Evolutionary conservation across 2,797 vertebrate genomes (phyloP), one percentile per base, ranked within the genome.

Genomic region (Myiotriccus ornatus): DNA sequence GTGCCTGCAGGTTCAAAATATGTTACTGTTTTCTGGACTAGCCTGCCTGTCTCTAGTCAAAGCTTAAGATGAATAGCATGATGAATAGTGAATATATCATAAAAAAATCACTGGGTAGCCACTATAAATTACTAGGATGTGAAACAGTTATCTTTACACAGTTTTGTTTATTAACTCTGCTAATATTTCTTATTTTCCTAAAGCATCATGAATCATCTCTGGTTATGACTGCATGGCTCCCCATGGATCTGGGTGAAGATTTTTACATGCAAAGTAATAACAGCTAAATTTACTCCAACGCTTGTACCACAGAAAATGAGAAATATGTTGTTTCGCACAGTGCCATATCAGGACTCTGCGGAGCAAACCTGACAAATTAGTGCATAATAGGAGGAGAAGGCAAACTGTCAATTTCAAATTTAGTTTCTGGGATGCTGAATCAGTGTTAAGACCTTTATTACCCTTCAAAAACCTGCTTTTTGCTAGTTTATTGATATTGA

Each of bases 161-260:
- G 7, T 75, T 82, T 85, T 20, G 1, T 92, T 93, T 85, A 71
- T 71, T 90, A 93, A 69, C 34, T 81, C 34, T 87, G 20, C 50
- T 94, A 60, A 35, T 90, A 87, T 79, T 65, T 52, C n/a, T 92
- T 93, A 37, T 78, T 95, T 85, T 82, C 67, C 16, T 80, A 50
- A 14, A 93, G 16, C 13, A 53, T 70, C 57, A 63, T 80, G 49
- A 69, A 76, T 90, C 47, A 73, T 79, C 17, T 86, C 24, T 71
- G 34, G 14, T 90, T 91, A 53, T 77, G 79, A 71, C 69, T 93
- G 39, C 39, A 69, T 43, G 76, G 6, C 14, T 93, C 43, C 46
- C n/a, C 56, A 53, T 2, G 23, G 77, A 86, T 60, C 44, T 59
- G 4, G 64, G 14, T 77, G 20, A 87, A 60, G 50, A 79, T 30